phyloP scores from a whole-genome alignment of 1,140 invertebrate genomes.

The Gryon sp. region DNA sequence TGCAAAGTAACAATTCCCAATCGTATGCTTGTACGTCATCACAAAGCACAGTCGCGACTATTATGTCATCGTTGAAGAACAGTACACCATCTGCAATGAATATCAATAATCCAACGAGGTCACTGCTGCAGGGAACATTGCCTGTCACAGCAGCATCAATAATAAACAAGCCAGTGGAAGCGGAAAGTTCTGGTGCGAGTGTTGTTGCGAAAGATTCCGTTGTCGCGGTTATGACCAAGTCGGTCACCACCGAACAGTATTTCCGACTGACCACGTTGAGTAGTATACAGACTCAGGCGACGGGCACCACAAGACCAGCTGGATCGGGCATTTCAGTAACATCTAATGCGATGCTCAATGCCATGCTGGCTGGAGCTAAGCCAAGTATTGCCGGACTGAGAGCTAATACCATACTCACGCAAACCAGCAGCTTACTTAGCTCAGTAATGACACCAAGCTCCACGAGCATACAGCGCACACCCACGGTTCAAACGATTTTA shows the following conservation, averaged over 20 bases:
- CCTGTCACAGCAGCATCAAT: constrained; percentile 40
- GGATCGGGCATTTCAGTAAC: constrained; percentile 72
- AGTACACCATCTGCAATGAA: constrained; percentile 53
- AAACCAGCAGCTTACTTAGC: constrained; percentile 71
- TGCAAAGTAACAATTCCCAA: constrained; percentile 73
- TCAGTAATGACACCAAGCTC: constrained; percentile 70
- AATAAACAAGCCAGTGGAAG: constrained; percentile 71
- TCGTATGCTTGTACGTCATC: constrained; percentile 63
- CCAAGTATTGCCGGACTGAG: constrained; percentile 70
- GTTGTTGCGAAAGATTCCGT: constrained; percentile 74
- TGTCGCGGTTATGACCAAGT: constrained; percentile 66
- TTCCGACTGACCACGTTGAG: constrained; percentile 66
- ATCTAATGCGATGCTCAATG: constrained; percentile 77
- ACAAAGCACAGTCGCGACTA: constrained; percentile 71
- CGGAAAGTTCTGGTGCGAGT: constrained; percentile 72
- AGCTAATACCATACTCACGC: constrained; percentile 71
- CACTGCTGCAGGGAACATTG: constrained; percentile 61
- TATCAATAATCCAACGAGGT: constrained; percentile 57
- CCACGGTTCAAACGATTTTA: constrained; percentile 72
- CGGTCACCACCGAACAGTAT: constrained; percentile 64
- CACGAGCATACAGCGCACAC: constrained; percentile 63
- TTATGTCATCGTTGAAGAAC: constrained; percentile 80
- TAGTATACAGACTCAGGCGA: constrained; percentile 63
- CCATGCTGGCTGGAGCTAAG: constrained; percentile 75
- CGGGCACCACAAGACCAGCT: constrained; percentile 25